Conservation (phyloP, 1,140 invertebrate species). For the Lepidurus apus region DNA sequence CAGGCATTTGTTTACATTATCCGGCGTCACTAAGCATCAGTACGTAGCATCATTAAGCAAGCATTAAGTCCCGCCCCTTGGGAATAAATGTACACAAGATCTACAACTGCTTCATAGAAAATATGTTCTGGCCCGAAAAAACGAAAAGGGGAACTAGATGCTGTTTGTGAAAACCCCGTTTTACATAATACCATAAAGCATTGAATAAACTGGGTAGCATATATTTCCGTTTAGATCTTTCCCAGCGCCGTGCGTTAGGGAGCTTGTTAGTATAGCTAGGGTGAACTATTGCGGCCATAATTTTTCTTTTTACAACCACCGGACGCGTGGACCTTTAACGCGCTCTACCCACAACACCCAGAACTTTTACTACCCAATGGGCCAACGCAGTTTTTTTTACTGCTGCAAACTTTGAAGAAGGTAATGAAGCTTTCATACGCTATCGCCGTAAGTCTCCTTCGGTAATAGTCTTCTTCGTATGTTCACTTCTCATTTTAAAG, state of each 20-base stretch:
- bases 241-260: not conserved
- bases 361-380: constrained; percentile 14
- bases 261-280: constrained; percentile 12
- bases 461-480: not conserved
- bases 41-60: no score
- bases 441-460: not conserved
- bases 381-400: not conserved
- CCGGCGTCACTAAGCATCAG: no score
- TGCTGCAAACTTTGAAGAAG: not conserved
- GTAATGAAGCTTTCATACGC: not conserved
- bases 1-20: no score
- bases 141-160: no score
- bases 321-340: constrained; percentile 11
- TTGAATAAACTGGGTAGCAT: not conserved
- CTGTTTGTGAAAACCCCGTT: not conserved
- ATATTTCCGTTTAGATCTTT: constrained; percentile 1
- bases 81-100: no score
- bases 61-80: no score
- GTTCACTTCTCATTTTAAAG: not conserved
- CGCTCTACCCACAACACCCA: constrained; percentile 12
- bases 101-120: not conserved
- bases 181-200: not conserved
- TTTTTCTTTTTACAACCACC: constrained; percentile 11
- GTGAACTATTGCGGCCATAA: constrained; percentile 14
- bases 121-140: not conserved